A percentile compares a stretch with the other conserved stretches of the same genome.
phyloP scores from a whole-genome alignment of 2,113 vertebrate genomes.

The Alexandromys fortis region DNA sequence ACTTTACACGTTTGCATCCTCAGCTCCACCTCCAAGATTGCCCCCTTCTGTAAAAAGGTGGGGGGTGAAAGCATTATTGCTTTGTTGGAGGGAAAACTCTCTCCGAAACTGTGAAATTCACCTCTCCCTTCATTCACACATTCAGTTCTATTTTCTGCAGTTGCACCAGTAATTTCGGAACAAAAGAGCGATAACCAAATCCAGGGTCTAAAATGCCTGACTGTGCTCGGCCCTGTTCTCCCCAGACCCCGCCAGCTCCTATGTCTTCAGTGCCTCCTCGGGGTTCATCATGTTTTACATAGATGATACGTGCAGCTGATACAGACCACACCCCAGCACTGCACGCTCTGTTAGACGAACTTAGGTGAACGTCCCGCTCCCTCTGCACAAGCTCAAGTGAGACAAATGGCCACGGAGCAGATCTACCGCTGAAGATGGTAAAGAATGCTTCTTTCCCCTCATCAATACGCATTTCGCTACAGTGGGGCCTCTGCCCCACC shows the following conservation, averaged over 20 bases:
- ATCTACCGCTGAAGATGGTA: slow-evolving; percentile 40
- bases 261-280: slow-evolving; percentile 38
- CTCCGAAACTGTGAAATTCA: slow-evolving; percentile 71
- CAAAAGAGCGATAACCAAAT: slow-evolving; percentile 12
- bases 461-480: slow-evolving; percentile 58
- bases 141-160: slow-evolving; percentile 71
- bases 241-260: slow-evolving; percentile 51
- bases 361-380: slow-evolving; percentile 45
- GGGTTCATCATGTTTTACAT: slow-evolving; percentile 65
- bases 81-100: slow-evolving; percentile 34
- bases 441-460: neutral
- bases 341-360: slow-evolving; percentile 31
- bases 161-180: slow-evolving; percentile 28
- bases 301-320: neutral
- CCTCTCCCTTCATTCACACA: slow-evolving; percentile 74
- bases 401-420: slow-evolving; percentile 56
- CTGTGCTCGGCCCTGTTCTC: slow-evolving; percentile 52
- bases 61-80: neutral
- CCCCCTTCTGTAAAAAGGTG: neutral
- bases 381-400: slow-evolving; percentile 56
- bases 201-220: slow-evolving; percentile 70
- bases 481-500: neutral
- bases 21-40: slow-evolving; percentile 22
- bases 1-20: slow-evolving; percentile 46
- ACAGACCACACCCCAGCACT: neutral